Base-by-base conservation (phyloP, 2,113 vertebrate species). In the Grammomys dolichurus region DNA sequence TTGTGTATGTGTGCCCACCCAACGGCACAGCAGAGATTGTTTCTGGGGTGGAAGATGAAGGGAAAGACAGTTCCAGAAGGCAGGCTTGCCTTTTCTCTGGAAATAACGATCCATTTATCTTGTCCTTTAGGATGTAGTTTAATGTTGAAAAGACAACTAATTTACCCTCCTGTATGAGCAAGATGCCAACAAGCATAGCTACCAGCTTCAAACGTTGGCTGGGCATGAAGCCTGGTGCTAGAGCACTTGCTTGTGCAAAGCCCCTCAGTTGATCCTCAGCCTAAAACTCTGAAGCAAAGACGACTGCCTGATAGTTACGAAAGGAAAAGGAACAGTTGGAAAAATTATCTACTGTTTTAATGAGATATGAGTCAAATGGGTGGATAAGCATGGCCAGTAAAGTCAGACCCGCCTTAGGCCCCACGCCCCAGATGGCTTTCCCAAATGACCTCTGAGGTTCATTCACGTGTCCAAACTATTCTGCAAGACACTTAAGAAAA, bases 401-500 rank as follows among this genome's bases (percentile, higher is more conserved):
- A 96, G 72, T 78, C 54, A 92, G 43, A 46, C 8, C 77, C 63
- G 33, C 14, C 10, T 60, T 33, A 40, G 89, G 72, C 78, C 77
- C 51, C 14, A 65, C 16, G 1, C 69, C 73, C 51, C 40, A 73
- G 72, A 73, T 7, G 63, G 26, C 93, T 36, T 84, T 51, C 75
- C 65, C 65, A 85, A 28, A n/a, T 73, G 92, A 95, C 94, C 94
- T 86, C 7, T 31, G 90, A 88, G 85, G 78, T 87, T 78, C 86
- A 69, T 75, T 91, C 75, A 72, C 82, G 91, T 36, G 65, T 65
- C 87, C 56, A 87, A 82, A 33, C 31, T 31, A 82, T 85, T 89
- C 70, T 63, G 65, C 7, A 87, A 69, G 63, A 91, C 80, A 95
- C 89, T 94, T 69, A 70, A 94, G 90, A 95, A 95, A 96, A 92